These are phyloP conservation scores for Cyanocitta stelleri DNA, from an alignment of 2,113 vertebrate species.

Conservation along the genomic window DNA sequence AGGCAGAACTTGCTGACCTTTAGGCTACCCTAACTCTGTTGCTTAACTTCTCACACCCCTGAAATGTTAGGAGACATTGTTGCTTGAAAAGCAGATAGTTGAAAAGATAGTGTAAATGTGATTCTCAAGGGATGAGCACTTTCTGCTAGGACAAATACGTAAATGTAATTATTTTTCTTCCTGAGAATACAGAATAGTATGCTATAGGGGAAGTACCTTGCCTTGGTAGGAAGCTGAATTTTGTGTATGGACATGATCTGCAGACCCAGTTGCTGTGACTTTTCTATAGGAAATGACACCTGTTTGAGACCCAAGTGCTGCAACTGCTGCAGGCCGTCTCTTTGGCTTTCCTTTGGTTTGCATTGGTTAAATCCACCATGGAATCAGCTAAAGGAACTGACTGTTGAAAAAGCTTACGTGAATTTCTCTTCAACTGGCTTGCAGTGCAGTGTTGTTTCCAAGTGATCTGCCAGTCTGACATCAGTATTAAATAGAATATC, in stretches of 20 bases:
- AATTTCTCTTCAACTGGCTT: background rate
- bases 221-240: background rate
- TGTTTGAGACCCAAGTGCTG: background rate
- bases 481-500: background rate
- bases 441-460: background rate
- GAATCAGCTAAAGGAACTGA: background rate
- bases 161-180: background rate
- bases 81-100: background rate
- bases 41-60: background rate
- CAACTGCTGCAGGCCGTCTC: background rate
- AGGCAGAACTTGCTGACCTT: background rate
- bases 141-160: background rate
- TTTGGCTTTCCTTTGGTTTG: background rate
- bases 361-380: background rate
- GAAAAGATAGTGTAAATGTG: background rate
- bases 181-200: background rate
- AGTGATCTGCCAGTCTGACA: background rate
- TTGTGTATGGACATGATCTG: background rate
- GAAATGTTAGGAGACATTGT: background rate
- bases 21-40: background rate
- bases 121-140: background rate
- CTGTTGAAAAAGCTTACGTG: background rate
- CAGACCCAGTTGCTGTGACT: background rate
- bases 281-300: background rate
- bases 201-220: background rate